Evolutionary conservation across 2,888 invertebrate genomes (phyloP).

Genomic region (Xiphydria camelus): DNA sequence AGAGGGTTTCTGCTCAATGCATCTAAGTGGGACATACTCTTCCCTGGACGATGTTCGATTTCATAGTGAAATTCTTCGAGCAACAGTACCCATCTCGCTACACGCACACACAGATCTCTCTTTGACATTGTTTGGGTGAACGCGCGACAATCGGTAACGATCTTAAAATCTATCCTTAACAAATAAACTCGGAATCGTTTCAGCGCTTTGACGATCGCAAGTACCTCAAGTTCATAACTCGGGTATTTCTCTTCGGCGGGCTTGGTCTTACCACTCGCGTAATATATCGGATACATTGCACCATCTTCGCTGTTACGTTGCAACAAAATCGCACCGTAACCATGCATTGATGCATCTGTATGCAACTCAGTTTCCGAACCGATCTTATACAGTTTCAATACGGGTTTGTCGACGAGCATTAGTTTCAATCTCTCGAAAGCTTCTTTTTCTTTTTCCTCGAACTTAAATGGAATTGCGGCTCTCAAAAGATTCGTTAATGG

Average conservation of each 20-base stretch:
- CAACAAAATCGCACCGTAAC: slow-evolving; percentile 27
- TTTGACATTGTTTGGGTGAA: slow-evolving; percentile 27
- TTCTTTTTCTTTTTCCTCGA: slow-evolving; percentile 15
- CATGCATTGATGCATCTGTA: slow-evolving; percentile 19
- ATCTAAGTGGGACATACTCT: slow-evolving; percentile 29
- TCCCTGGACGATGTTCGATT: slow-evolving; percentile 28
- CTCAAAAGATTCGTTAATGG: slow-evolving; percentile 19
- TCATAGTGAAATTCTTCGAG: slow-evolving; percentile 28
- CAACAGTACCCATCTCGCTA: slow-evolving; percentile 29
- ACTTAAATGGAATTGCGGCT: slow-evolving; percentile 14
- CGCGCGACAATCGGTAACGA: slow-evolving; percentile 32
- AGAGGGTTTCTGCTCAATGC: slow-evolving; percentile 29
- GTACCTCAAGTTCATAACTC: slow-evolving; percentile 30
- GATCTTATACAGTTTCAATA: slow-evolving; percentile 17
- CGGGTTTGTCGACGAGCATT: slow-evolving; percentile 11
- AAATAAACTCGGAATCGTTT: slow-evolving; percentile 29
- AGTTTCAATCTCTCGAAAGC: slow-evolving; percentile 22
- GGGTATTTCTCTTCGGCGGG: slow-evolving; percentile 27
- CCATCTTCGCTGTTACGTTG: slow-evolving; percentile 23
- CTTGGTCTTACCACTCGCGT: slow-evolving; percentile 29
- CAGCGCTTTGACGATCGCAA: slow-evolving; percentile 27
- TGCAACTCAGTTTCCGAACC: slow-evolving; percentile 23
- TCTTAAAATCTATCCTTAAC: slow-evolving; percentile 26
- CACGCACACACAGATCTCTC: slow-evolving; percentile 22
- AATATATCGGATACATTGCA: slow-evolving; percentile 26